Base-by-base conservation (phyloP, 23 tunicate species). In the Aplidium turbinatum region DNA sequence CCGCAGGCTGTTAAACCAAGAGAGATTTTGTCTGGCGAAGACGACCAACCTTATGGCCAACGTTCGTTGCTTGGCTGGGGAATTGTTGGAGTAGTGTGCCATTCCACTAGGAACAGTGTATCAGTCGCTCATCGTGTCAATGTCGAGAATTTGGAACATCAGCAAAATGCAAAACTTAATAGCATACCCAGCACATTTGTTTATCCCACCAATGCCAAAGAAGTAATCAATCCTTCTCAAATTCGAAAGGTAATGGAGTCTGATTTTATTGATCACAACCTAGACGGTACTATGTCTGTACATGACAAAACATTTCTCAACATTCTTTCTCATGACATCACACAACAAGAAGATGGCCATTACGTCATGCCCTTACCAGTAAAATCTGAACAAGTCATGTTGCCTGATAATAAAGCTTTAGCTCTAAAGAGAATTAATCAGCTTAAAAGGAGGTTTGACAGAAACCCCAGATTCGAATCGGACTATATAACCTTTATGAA, bases 61-160 rank as follows among this genome's bases (percentile, higher is more conserved):
- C 47, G 27, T 30, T 70, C 60, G 18, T 3, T 70, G 3, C 58
- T 70, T 2, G 76, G 76, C 3, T 70, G 76, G 76, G 76, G 76
- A 46, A 70, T 70, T 4, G 35, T 70, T 22, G 60, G 60, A 3
- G n/a, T 26, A 3, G 60, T 70, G 3, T 20, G 73, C 22, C 5
- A 13, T 22, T 30, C 67, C 6, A 60, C 3, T 22, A n/a, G 6
- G 11, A 9, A 60, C 38, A 26, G 22, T 9, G 48, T 9, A 9
- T 9, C 16, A 9, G 48, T 42, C 16, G 48, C 48, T 9, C 48
- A 42, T 42, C 9, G 48, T 9, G 48, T 16, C 16, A 16, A 9
- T 9, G 9, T 42, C 13, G 16, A 42, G 13, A 42, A 54, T 6
- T 54, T 54, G 24, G 4, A 13, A 54, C 6, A n/a, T 25, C 19